Conservation (phyloP, 1,140 invertebrate species). For the Sweltsa coloradensis region DNA sequence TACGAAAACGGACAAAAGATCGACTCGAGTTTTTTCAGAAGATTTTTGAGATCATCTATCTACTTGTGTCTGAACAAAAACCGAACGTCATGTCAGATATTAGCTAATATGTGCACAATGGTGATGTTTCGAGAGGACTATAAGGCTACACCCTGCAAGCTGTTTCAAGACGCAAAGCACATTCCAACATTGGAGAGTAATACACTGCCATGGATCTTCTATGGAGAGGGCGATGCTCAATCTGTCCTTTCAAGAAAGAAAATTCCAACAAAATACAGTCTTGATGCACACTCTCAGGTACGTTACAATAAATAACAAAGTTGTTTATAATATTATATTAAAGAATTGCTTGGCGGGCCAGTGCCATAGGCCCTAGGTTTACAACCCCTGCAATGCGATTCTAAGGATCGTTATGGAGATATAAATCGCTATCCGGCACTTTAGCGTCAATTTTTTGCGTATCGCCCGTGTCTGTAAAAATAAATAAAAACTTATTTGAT, state of each 20-base stretch:
- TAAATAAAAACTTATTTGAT: no score
- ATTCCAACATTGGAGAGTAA: conserved; percentile 26
- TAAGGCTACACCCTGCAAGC: conserved; percentile 28
- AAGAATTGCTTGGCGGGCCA: no score
- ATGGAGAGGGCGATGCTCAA: conserved; percentile 33
- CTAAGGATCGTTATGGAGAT: no score
- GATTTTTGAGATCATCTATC: conserved; percentile 31
- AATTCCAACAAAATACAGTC: conserved; percentile 38
- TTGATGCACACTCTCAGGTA: conserved; percentile 32
- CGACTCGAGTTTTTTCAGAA: conserved; percentile 36
- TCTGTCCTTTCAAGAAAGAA: conserved; percentile 33
- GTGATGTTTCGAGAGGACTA: conserved; percentile 38
- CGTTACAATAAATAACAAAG: no score
- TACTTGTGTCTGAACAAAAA: conserved; percentile 39
- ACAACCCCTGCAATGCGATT: no score
- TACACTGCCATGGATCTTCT: conserved; percentile 39
- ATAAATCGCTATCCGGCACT: no score
- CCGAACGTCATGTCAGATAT: conserved; percentile 45
- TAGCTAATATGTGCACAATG: conserved; percentile 56
- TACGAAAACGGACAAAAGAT: conserved; percentile 26
- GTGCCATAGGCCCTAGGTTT: no score
- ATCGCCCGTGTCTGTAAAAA: no score
- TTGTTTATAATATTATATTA: no score
- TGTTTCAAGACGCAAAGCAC: conserved; percentile 33
- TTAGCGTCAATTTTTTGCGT: no score